These are phyloP conservation scores for Silurus aristotelis DNA, from an alignment of 2,797 vertebrate species.

Conservation along the genomic window DNA sequence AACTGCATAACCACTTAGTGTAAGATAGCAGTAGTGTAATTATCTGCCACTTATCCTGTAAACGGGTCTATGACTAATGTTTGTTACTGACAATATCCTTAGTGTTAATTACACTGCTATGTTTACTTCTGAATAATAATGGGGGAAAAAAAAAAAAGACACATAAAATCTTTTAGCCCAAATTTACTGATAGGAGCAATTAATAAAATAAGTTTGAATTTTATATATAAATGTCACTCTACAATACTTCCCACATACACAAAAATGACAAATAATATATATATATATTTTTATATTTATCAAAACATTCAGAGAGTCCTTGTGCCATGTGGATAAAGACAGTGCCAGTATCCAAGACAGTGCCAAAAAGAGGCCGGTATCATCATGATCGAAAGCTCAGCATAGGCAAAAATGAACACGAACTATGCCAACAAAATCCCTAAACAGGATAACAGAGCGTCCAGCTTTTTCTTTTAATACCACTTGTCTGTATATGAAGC, in stretches of 20 bases:
- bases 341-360: background rate
- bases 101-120: constrained; percentile 27
- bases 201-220: constrained; percentile 27
- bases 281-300: background rate
- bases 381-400: background rate
- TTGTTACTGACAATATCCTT: constrained; percentile 34
- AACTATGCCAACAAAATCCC: background rate
- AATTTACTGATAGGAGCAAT: constrained; percentile 20
- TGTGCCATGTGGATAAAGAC: background rate
- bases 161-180: background rate
- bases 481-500: background rate
- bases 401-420: background rate
- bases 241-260: background rate
- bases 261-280: background rate
- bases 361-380: background rate
- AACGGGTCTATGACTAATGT: constrained; percentile 31
- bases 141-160: background rate
- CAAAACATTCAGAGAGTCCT: background rate
- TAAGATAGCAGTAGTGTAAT: constrained; percentile 27
- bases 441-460: background rate
- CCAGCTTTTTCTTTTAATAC: background rate
- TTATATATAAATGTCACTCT: background rate
- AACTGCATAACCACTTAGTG: constrained; percentile 12
- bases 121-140: constrained; percentile 26
- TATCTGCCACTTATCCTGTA: constrained; percentile 35